Conservation (phyloP, 2,888 invertebrate species). For the Sesia apiformis region DNA sequence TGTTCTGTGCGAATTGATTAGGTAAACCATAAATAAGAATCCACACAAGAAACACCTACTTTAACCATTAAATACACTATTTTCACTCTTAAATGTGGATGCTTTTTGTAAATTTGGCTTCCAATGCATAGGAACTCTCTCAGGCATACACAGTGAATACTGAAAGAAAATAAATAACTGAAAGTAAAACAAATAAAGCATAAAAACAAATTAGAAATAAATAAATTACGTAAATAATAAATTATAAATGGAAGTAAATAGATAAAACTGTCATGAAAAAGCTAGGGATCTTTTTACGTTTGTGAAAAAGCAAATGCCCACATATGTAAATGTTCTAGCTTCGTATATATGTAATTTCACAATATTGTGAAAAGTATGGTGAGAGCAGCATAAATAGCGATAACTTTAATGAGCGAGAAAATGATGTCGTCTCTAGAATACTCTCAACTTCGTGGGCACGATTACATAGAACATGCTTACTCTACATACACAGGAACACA, state of each 20-base stretch:
- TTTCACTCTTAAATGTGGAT: slow-evolving; percentile 74
- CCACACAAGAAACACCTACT: slow-evolving; percentile 54
- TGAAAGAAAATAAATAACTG: slow-evolving; percentile 55
- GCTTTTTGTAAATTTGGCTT: slow-evolving; percentile 73
- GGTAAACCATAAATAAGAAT: slow-evolving; percentile 29
- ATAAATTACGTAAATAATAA: background rate
- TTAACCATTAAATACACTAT: slow-evolving; percentile 74
- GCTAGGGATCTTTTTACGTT: background rate
- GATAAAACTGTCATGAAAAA: no score
- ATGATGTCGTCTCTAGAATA: slow-evolving; percentile 12
- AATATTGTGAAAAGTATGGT: slow-evolving; percentile 11
- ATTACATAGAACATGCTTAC: slow-evolving; percentile 57
- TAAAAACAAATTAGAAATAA: background rate
- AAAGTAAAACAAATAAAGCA: slow-evolving; percentile 25
- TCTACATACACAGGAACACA: slow-evolving; percentile 54
- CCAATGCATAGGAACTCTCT: slow-evolving; percentile 73
- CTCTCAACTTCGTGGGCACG: slow-evolving; percentile 16
- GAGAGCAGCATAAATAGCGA: slow-evolving; percentile 11
- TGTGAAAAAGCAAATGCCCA: background rate
- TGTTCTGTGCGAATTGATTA: slow-evolving; percentile 31
- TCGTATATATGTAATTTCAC: background rate
- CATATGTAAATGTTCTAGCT: background rate
- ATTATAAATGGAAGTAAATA: no score
- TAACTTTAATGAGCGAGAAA: slow-evolving; percentile 12
- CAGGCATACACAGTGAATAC: slow-evolving; percentile 74